Evolutionary conservation across 2,113 vertebrate species (phyloP).

Genomic region (Zosterops pallidus): DNA sequence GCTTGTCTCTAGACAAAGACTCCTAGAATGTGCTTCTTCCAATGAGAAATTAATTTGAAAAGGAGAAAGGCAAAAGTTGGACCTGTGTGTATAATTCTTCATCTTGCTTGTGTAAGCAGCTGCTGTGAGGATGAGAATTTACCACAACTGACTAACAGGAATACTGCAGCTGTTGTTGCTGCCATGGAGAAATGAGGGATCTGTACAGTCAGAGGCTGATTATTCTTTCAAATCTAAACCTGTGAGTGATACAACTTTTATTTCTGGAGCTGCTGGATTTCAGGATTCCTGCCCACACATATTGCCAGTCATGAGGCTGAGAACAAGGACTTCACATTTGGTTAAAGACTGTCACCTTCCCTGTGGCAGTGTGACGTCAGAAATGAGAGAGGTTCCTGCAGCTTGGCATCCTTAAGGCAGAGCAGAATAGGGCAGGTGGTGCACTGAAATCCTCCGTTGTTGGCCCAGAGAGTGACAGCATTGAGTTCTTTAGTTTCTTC

Average conservation of each 20-base stretch:
- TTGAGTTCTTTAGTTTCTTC: background rate
- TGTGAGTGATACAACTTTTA: background rate
- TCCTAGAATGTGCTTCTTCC: background rate
- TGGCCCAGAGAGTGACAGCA: background rate
- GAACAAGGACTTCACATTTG: background rate
- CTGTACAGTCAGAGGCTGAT: background rate
- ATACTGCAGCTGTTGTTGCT: background rate
- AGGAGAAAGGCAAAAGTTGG: background rate
- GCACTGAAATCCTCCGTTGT: background rate
- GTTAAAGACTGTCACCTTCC: background rate
- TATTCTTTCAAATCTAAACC: background rate
- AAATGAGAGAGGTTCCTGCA: background rate
- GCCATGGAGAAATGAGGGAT: background rate
- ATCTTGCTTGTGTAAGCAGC: background rate
- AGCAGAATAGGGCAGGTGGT: background rate
- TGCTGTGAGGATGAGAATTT: background rate
- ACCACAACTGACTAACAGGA: background rate
- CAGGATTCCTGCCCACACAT: background rate
- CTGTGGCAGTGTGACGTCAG: background rate
- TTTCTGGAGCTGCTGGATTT: background rate
- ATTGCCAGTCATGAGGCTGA: background rate
- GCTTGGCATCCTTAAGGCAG: background rate
- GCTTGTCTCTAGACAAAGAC: background rate
- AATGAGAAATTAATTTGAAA: background rate
- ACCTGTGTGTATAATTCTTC: background rate